These are phyloP conservation scores for Galemys pyrenaicus DNA, from an alignment of 2,113 vertebrate species.

Conservation along the genomic window DNA sequence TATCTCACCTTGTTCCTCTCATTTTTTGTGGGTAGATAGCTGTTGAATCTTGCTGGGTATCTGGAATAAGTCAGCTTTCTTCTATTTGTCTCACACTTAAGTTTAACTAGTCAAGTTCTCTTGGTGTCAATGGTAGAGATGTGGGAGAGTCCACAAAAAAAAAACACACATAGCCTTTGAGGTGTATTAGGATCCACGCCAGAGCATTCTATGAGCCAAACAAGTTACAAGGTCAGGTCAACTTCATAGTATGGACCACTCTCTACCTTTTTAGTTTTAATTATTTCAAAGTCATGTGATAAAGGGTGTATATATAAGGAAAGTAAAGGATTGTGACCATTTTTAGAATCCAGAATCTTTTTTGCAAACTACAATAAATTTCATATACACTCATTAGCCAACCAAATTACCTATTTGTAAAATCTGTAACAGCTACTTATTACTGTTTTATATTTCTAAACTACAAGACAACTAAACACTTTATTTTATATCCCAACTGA, in stretches of 20 bases:
- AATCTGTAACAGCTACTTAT: not conserved
- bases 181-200: too few relatives aligned
- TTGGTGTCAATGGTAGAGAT: not conserved
- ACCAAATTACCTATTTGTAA: not conserved
- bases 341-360: not conserved
- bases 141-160: not conserved
- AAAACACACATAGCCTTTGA: not conserved
- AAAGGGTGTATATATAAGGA: not conserved
- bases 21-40: not conserved
- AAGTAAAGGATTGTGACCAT: not conserved
- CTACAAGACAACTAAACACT: not conserved
- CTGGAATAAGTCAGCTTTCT: not conserved
- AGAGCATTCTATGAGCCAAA: not conserved
- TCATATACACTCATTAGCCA: not conserved
- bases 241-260: not conserved
- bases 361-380: not conserved
- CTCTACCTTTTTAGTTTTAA: not conserved
- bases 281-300: not conserved
- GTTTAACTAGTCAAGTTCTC: not conserved
- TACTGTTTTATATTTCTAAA: not conserved
- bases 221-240: not conserved
- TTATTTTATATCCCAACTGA: not conserved
- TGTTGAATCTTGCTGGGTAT: not conserved
- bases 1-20: not conserved
- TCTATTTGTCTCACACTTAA: not conserved